Percentiles rank a stretch among this genome's conserved stretches.
Evolutionary conservation across 2,888 invertebrate genomes (phyloP).

Genomic region (Linyphia triangularis): DNA sequence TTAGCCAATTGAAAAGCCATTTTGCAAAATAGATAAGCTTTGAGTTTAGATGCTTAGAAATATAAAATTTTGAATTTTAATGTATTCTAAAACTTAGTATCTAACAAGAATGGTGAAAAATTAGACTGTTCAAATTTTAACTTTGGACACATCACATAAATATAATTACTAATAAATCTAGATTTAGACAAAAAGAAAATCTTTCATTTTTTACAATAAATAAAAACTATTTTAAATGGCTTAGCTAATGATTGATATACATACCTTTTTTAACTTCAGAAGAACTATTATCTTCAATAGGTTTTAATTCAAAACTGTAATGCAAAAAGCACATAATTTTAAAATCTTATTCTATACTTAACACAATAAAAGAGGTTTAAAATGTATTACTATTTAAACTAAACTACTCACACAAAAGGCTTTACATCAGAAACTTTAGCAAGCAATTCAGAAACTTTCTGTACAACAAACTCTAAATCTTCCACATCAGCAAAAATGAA

Average conservation of each 20-base stretch:
- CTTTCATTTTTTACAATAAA: no score
- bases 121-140: not conserved
- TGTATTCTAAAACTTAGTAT: not conserved
- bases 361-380: not conserved
- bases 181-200: not conserved
- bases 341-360: not conserved
- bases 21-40: no score
- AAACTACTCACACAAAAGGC: conserved; percentile 35
- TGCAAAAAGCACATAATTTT: not conserved
- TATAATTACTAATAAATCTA: not conserved
- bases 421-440: conserved; percentile 82
- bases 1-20: no score
- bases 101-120: not conserved
- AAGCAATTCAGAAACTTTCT: conserved; percentile 92
- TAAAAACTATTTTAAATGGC: no score
- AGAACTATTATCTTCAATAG: conserved; percentile 10
- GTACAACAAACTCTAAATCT: conserved; percentile 92
- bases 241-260: no score
- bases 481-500: conserved; percentile 93
- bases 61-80: not conserved
- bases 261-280: conserved; percentile 8
- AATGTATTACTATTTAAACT: not conserved
- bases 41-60: not conserved
- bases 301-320: conserved; percentile 33
- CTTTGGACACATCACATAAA: not conserved